Conservation (phyloP, 2,797 vertebrate genomes). For the Protosalanx chinensis region DNA sequence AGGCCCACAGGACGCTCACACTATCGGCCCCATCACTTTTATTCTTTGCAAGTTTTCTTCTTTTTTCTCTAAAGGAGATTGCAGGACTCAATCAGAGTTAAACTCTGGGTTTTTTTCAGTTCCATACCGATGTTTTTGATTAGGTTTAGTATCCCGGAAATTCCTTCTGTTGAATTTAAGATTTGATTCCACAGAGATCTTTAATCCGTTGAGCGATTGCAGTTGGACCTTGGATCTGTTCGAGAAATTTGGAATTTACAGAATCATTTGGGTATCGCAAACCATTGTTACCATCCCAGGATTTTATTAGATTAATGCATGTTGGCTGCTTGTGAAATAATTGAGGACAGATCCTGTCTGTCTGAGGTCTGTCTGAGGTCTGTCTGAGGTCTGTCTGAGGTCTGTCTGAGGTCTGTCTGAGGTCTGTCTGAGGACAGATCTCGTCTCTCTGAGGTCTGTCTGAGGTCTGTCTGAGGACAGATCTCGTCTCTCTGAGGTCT, state of each 20-base stretch:
- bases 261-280: background rate
- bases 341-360: conserved; percentile 25
- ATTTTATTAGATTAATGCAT: background rate
- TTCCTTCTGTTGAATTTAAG: background rate
- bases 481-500: conserved; percentile 37
- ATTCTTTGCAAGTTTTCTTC: conserved; percentile 57
- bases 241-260: no score
- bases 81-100: conserved; percentile 60
- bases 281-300: background rate
- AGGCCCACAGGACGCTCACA: conserved; percentile 75
- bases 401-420: conserved; percentile 42
- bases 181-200: conserved; percentile 25
- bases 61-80: conserved; percentile 59
- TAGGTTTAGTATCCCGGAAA: background rate
- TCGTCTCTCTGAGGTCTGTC: conserved; percentile 39
- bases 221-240: no score
- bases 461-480: background rate
- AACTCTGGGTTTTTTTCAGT: conserved; percentile 51
- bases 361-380: background rate
- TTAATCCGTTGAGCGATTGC: conserved; percentile 43
- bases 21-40: conserved; percentile 73
- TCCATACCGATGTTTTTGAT: conserved; percentile 20
- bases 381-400: conserved; percentile 24
- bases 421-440: no score
- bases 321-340: background rate